phyloP scores from a whole-genome alignment of 2,113 vertebrate species.

The Anthoscopus minutus region DNA sequence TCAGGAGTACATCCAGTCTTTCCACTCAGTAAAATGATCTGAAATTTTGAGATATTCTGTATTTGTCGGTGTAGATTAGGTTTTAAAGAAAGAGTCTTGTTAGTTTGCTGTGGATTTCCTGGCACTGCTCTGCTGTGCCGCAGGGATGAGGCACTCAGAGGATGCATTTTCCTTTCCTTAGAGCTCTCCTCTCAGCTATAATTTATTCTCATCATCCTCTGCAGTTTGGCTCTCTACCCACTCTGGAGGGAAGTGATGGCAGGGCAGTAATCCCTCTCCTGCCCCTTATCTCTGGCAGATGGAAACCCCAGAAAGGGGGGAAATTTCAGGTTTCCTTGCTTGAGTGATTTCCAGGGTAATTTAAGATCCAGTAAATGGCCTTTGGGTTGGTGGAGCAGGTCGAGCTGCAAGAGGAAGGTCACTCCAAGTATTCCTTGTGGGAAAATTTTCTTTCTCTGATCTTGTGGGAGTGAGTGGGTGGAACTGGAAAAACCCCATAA shows the following conservation, averaged over 20 bases:
- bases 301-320: background rate
- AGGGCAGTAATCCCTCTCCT: slow-evolving; percentile 24
- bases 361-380: background rate
- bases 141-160: background rate
- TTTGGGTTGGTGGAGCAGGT: background rate
- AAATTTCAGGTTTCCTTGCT: background rate
- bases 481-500: slow-evolving; percentile 9
- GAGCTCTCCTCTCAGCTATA: slow-evolving; percentile 1
- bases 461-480: background rate
- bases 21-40: background rate
- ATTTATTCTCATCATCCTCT: slow-evolving; percentile 38
- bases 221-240: slow-evolving; percentile 30
- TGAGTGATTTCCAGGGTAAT: fast-evolving
- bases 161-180: background rate
- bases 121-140: background rate
- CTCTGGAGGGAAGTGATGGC: slow-evolving; percentile 1
- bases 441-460: background rate
- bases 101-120: background rate
- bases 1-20: background rate
- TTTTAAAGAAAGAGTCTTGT: background rate
- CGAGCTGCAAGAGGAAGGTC: background rate
- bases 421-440: background rate
- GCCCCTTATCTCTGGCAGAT: background rate
- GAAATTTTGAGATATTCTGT: background rate
- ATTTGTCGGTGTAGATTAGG: background rate